A percentile compares a stretch with the other conserved stretches of the same genome.
Evolutionary conservation across 2,113 vertebrate genomes (phyloP).

Genomic region (Struthio camelus): DNA sequence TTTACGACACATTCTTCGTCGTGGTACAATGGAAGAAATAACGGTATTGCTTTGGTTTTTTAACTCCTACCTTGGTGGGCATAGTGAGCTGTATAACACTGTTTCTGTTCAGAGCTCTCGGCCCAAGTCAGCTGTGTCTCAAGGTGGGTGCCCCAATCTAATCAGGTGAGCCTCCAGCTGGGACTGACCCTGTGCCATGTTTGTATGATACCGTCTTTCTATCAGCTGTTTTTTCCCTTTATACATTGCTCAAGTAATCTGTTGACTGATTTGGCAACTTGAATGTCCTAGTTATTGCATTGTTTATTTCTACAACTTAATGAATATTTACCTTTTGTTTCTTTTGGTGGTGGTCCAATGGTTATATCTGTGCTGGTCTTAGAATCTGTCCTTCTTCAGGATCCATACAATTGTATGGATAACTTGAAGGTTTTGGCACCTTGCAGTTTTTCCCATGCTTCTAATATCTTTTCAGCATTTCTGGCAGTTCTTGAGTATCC

Average conservation of each 20-base stretch:
- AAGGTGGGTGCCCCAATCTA: background rate
- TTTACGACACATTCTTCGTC: background rate
- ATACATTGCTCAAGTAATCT: background rate
- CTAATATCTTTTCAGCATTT: background rate
- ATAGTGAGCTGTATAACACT: background rate
- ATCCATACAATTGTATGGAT: background rate
- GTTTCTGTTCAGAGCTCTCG: background rate
- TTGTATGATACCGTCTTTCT: background rate
- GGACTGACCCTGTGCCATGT: background rate
- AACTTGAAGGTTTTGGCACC: background rate
- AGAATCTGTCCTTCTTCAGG: background rate
- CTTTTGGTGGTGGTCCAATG: background rate
- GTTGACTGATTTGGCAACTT: background rate
- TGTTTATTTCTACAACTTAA: background rate
- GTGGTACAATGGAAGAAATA: background rate
- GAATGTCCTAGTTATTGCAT: background rate
- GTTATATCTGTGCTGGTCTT: background rate
- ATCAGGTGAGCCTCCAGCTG: background rate
- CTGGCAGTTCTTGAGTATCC: background rate
- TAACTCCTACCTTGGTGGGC: background rate
- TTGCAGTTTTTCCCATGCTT: background rate
- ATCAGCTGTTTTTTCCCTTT: background rate
- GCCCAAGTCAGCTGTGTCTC: background rate
- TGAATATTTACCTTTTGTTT: background rate
- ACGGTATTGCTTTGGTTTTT: background rate